Conservation (phyloP, 2,113 vertebrate genomes). For the Herpetotheres cachinnans region DNA sequence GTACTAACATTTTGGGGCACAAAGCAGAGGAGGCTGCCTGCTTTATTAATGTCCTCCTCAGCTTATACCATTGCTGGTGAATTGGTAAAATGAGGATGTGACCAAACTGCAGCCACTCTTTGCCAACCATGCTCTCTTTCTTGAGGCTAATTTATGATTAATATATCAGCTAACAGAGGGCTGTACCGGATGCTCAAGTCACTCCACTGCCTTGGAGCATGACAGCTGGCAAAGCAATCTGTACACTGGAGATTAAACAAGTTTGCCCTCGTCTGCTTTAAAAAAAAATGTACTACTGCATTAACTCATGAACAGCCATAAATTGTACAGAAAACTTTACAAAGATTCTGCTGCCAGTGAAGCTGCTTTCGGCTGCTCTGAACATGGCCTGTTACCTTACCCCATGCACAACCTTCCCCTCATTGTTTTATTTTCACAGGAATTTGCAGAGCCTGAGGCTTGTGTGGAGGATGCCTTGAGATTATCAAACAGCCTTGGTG, state of each 20-base stretch:
- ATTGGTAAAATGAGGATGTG: not conserved
- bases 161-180: not conserved
- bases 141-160: not conserved
- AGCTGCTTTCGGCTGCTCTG: not conserved
- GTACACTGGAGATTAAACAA: not conserved
- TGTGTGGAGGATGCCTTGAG: accelerated
- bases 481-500: not conserved
- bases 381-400: not conserved
- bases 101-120: not conserved
- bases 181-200: not conserved
- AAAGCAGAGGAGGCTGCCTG: not conserved
- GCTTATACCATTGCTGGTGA: not conserved
- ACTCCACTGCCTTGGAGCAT: not conserved
- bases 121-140: not conserved
- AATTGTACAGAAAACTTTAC: not conserved
- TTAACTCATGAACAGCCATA: not conserved
- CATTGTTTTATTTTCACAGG: not conserved
- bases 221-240: not conserved
- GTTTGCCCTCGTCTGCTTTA: not conserved
- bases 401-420: not conserved
- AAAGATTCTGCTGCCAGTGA: not conserved
- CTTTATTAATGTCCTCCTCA: not conserved
- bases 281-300: not conserved
- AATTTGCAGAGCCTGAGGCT: not conserved
- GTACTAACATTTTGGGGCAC: not conserved